Evolutionary conservation across 1,140 invertebrate species (phyloP), one percentile per base, ranked within the genome.

Genomic region (Epicauta chinensis): DNA sequence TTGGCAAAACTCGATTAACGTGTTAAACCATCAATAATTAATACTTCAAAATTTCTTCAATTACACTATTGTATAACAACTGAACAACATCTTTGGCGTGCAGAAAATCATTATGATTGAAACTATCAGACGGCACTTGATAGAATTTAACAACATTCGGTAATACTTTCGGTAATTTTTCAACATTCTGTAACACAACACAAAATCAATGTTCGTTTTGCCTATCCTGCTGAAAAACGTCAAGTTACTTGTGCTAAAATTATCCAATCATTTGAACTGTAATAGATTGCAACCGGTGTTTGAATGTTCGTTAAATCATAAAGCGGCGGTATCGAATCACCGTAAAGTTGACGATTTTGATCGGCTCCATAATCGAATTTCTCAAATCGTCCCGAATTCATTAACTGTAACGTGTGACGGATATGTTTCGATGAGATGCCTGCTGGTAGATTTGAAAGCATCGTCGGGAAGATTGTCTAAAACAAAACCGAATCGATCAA

Each of bases 51-150:
- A 47, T 47, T 47, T 47, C 45, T 37, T 47, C 45, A 31, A 59
- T 45, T 10, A 59, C 35, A 23, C 31, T 32, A 13, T 56, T 46
- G 35, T 56, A 59, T 2, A 59, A 23, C 11, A 58, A 30, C 11
- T 9, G 44, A 14, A 52, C 36, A 5, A 50, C 46, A 41, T 61
- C 23, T 40, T 53, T 58, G n/a, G 51, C 56, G 6, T 34, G 31
- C 2, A 58, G 30, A 31, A 61, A 61, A 39, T 61, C 59, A 12
- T 55, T 32, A 51, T 61, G 59, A 30, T 58, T 58, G 38, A 55
- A 58, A 4, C n/a, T 39, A 32, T 55, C 49, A 15, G 47, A 46
- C 2, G 51, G 41, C 6, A 61, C 51, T 9, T 49, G 14, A 6
- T 51, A 45, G 31, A 16, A 30, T 16, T 51, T 49, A 16, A 53